Evolutionary conservation across 30 jellyfish, hydroid and myxozoan genomes (phyloP), one percentile per base, ranked within the genome.

Genomic region (Aurelia coerulea): DNA sequence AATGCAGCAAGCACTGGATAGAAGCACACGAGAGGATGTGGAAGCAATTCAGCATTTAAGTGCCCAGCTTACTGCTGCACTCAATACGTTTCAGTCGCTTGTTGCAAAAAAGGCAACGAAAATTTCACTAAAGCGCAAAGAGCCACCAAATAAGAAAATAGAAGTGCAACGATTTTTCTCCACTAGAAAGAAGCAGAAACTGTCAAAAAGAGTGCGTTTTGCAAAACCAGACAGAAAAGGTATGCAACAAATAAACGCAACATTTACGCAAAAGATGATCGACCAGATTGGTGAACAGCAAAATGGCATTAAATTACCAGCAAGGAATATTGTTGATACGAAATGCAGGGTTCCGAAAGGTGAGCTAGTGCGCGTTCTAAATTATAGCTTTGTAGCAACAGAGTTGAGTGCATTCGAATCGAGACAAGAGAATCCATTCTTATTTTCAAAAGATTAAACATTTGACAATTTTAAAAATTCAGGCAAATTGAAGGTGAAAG

Each of bases 1-100:
- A 54, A 54, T 54, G 66, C 66, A 54, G 66, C 66, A 54, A 54
- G 66, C 66, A 54, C 66, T 54, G 66, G 66, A 54, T 17, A 54
- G 66, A 54, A 54, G 66, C 66, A 54, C 66, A 54, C 66, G 66
- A 54, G 66, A 54, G 66, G 66, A 54, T 54, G 0, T 54, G 17
- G 66, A 54, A 54, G 66, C 66, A 54, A 54, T 54, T 54, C 13
- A 54, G 17, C 66, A 54, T 10, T 54, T 54, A 54, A 54, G 66
- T 54, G 66, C 66, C 66, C 66, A 54, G 16, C 66, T 54, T 54
- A 54, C 66, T 10, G 66, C 66, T 54, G 66, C 66, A 10, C 66
- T 54, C 66, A 54, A 17, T 17, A 54, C 66, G 66, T 54, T 54
- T 17, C 66, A 54, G 66, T 54, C 66, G 17, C 66, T 54, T 17